Base-by-base conservation (phyloP, 1,140 invertebrate genomes). In the Drosophila guanche region DNA sequence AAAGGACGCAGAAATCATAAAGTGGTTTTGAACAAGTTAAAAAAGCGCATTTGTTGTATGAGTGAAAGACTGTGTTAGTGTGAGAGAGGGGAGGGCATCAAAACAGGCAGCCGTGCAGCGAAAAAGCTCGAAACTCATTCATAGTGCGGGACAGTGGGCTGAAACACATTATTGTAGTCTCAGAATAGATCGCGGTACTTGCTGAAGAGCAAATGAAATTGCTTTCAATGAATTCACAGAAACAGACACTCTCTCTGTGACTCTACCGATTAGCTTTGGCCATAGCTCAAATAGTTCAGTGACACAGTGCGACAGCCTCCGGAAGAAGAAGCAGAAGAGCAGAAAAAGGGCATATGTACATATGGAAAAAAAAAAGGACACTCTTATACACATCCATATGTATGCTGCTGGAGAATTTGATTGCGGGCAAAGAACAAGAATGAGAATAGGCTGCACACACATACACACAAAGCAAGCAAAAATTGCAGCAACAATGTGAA, bases 1-100 rank as follows among this genome's bases (percentile, higher is more conserved):
- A 86, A 86, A 88, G 83, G 83, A 88, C 71, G 70, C 67, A 79
- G 51, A 89, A 88, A 88, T 88, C 84, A 88, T 88, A 88, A 86
- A 86, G 81, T 89, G 84, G 84, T 83, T 88, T 76, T 75, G 78
- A 83, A 76, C 84, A 88, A 88, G 78, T 88, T 86, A 65, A 88
- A 79, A 88, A 88, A 71, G 72, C 72, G 72, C 72, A 76, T 70
- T 54, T 63, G n/a, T 20, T 51, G 14, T 45, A 8, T 29, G 25
- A 48, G 46, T 12, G 33, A 37, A 37, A 37, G 33, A 58, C 45
- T n/a, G 25, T 5, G 7, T 10, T 16, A 25, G 12, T n/a, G 46
- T 16, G 14, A 67, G 63, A 40, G 60, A 52, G 16, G 48, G 48
- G 50, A 54, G 53, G 45, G 16, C 58, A 65, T 46, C 45, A 74